Evolutionary conservation across 2,113 vertebrate species (phyloP).

Genomic region (Zosterops hypoxanthus): DNA sequence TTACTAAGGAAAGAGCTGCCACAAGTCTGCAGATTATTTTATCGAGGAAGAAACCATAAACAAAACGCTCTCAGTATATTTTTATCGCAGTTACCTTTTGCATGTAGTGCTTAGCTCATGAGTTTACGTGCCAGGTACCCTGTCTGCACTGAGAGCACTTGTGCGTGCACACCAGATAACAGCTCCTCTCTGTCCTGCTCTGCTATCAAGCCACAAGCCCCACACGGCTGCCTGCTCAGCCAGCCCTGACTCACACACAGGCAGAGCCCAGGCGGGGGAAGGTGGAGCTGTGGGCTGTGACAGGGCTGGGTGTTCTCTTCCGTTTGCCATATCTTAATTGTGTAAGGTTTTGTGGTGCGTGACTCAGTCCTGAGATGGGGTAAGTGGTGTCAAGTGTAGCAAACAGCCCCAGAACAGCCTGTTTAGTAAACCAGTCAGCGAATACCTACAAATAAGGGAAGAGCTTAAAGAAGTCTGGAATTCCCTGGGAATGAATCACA

Average conservation of each 20-base stretch:
- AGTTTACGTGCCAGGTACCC: not conserved
- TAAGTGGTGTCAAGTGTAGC: not conserved
- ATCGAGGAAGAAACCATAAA: not conserved
- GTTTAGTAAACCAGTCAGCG: not conserved
- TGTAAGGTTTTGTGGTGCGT: accelerated
- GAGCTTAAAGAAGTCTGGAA: not conserved
- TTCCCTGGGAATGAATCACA: constrained; percentile 2
- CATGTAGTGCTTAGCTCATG: not conserved
- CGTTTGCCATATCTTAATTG: not conserved
- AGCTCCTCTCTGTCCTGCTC: not conserved
- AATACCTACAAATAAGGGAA: constrained; percentile 18
- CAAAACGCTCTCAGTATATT: not conserved
- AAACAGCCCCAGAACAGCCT: not conserved
- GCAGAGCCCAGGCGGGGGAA: accelerated
- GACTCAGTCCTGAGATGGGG: accelerated
- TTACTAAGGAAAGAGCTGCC: not conserved
- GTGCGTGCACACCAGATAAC: not conserved
- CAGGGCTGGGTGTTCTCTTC: not conserved
- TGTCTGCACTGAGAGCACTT: not conserved
- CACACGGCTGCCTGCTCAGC: not conserved
- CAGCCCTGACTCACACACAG: not conserved
- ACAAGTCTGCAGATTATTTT: not conserved
- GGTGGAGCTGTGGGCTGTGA: not conserved
- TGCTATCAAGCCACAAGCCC: not conserved
- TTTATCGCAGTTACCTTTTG: not conserved